phyloP scores from a whole-genome alignment of 2,797 vertebrate genomes.

The Danionella dracula region DNA sequence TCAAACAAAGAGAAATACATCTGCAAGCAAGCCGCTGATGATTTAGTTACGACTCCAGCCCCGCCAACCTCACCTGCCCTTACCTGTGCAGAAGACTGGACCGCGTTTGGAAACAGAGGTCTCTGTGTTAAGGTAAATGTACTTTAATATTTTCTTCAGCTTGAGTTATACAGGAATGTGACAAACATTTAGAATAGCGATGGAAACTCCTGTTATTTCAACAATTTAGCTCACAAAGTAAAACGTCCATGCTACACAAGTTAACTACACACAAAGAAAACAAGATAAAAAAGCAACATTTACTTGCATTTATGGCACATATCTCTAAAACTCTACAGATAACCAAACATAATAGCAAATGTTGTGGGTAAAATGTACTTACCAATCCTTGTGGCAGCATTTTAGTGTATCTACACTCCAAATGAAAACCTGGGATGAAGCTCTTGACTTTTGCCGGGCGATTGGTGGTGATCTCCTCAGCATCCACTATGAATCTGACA shows the following conservation, averaged over 20 bases:
- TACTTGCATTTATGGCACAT: no score
- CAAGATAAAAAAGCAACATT: no score
- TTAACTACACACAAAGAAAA: no score
- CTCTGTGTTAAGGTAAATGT: constrained; percentile 61
- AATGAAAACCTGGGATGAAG: constrained; percentile 84
- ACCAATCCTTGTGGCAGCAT: constrained; percentile 44
- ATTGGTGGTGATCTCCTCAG: constrained; percentile 85
- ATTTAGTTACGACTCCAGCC: constrained; percentile 65
- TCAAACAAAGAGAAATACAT: constrained; percentile 83
- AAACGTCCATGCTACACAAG: no score
- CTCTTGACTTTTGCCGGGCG: constrained; percentile 77
- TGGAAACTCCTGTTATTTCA: no score
- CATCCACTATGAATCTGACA: constrained; percentile 68
- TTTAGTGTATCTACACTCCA: constrained; percentile 42
- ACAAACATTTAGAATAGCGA: no score
- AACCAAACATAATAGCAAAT: no score
- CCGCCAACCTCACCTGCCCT: constrained; percentile 70
- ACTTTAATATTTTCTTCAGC: not conserved
- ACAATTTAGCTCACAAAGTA: no score
- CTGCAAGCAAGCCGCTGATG: constrained; percentile 83
- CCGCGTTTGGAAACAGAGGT: constrained; percentile 38
- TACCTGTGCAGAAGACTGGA: constrained; percentile 76
- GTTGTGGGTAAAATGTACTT: no score
- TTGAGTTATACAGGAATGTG: no score
- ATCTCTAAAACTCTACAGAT: no score